A percentile compares a stretch with the other conserved stretches of the same genome.
phyloP scores from a whole-genome alignment of 2,113 vertebrate species.

The Thamnaconus septentrionalis region DNA sequence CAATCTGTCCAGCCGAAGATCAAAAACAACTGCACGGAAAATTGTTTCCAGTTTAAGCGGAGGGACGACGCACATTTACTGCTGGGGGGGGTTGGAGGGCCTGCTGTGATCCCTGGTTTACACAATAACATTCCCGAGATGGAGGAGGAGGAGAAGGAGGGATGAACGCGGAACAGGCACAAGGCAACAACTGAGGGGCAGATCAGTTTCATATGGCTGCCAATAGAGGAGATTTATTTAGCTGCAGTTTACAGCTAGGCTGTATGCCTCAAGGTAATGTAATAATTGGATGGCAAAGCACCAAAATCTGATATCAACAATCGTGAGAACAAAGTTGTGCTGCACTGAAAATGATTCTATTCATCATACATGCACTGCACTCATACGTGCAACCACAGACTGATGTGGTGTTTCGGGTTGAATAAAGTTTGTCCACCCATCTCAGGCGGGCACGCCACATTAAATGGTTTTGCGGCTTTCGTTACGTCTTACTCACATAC shows the following conservation, averaged over 20 bases:
- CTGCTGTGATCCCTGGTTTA: constrained; percentile 27
- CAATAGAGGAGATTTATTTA: neutral
- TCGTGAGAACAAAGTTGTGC: neutral
- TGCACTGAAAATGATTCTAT: neutral
- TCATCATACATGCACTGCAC: no score
- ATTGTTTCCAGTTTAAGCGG: constrained; percentile 49
- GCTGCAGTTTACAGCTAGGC: neutral
- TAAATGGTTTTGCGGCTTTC: no score
- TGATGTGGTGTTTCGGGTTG: no score
- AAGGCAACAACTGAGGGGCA: neutral
- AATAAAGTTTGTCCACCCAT: no score
- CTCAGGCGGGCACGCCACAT: no score
- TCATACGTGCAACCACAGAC: no score
- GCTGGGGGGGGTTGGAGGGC: constrained; percentile 20
- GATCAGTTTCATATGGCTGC: neutral
- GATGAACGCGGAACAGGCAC: constrained; percentile 7
- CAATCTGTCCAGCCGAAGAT: constrained; percentile 44
- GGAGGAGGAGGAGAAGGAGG: neutral
- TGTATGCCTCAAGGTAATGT: neutral
- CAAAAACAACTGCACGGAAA: constrained; percentile 66
- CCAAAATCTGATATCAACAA: neutral
- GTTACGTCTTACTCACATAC: no score
- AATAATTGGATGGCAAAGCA: neutral
- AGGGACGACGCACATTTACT: constrained; percentile 15
- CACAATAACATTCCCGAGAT: constrained; percentile 25